Evolutionary conservation across 2,888 invertebrate genomes (phyloP).

Genomic region (Trichogramma dendrolimi): DNA sequence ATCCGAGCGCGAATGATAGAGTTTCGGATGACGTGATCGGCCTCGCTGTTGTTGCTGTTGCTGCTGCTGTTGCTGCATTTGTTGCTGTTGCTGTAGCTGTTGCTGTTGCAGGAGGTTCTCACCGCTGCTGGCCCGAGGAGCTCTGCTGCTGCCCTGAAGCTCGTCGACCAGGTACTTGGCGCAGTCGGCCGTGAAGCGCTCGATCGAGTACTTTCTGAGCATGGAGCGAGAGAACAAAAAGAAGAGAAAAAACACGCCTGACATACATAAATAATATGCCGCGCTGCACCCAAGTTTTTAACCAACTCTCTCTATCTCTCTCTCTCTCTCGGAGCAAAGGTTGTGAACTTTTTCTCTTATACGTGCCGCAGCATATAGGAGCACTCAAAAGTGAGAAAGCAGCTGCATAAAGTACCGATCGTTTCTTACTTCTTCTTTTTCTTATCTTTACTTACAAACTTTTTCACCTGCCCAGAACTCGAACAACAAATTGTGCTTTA

Average conservation of each 20-base stretch:
- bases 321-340: too few relatives aligned
- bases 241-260: conserved; percentile 1
- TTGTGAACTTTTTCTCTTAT: too few relatives aligned
- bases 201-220: conserved; percentile 41
- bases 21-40: conserved; percentile 42
- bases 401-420: too few relatives aligned
- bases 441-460: neutral
- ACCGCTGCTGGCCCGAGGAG: conserved; percentile 40
- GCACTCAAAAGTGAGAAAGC: too few relatives aligned
- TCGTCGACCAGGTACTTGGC: conserved; percentile 41
- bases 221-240: neutral
- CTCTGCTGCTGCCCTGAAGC: conserved; percentile 36
- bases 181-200: conserved; percentile 41
- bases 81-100: conserved; percentile 43
- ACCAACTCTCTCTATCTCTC: too few relatives aligned
- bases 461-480: neutral
- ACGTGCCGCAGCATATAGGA: too few relatives aligned
- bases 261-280: too few relatives aligned
- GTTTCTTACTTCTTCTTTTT: too few relatives aligned
- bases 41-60: conserved; percentile 36
- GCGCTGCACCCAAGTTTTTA: too few relatives aligned
- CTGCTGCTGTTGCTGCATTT: conserved; percentile 46
- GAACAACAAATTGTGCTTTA: conserved; percentile 3
- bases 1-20: conserved; percentile 48
- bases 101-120: conserved; percentile 40